phyloP scores from a whole-genome alignment of 2,797 vertebrate genomes.

The Falco rusticolus region DNA sequence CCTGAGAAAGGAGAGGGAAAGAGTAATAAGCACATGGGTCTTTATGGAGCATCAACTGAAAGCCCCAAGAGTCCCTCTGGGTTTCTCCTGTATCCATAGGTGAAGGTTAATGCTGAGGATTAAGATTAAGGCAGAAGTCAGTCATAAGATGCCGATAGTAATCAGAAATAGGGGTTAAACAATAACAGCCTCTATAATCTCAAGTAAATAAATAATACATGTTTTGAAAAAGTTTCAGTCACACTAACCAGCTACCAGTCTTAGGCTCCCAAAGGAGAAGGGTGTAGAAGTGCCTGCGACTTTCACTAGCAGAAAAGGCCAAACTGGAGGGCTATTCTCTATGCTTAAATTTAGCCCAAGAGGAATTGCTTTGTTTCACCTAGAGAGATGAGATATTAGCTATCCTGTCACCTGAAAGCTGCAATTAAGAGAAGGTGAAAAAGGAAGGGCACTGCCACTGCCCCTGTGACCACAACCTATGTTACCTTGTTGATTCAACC shows the following conservation, averaged over 20 bases:
- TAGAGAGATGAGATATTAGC: background rate
- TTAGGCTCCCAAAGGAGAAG: background rate
- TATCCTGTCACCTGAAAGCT: background rate
- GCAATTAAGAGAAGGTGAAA: background rate
- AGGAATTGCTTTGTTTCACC: background rate
- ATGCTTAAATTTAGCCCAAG: background rate
- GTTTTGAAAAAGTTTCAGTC: background rate
- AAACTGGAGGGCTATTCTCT: background rate
- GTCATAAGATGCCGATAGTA: background rate
- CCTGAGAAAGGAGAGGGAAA: background rate
- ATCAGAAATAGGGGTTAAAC: background rate
- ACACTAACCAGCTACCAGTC: background rate
- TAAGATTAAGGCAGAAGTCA: background rate
- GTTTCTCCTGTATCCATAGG: background rate
- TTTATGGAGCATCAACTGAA: accelerated
- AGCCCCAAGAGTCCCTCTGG: background rate
- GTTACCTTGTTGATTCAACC: background rate
- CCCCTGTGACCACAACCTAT: background rate
- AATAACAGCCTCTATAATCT: background rate
- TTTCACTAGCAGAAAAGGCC: background rate
- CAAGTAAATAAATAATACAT: background rate
- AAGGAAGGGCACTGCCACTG: background rate
- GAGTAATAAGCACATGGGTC: background rate
- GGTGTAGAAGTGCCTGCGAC: background rate
- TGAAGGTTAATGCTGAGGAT: background rate